Evolutionary conservation across 2,113 vertebrate genomes (phyloP), one percentile per base, ranked within the genome.

Genomic region (Kryptolebias marmoratus): DNA sequence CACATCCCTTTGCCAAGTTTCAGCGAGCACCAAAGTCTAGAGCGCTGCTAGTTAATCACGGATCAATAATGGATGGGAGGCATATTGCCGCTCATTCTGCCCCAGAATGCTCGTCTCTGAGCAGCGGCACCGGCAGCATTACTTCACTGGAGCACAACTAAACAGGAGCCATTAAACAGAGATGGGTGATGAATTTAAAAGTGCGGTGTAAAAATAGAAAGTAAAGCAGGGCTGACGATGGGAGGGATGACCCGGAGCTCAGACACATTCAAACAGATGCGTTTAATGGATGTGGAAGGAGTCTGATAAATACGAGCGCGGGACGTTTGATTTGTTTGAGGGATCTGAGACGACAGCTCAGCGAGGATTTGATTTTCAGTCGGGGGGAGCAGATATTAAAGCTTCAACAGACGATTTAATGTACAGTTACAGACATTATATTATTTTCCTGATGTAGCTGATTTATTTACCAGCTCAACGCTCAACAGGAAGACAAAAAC

Each of bases 1-100:
- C 65, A n/a, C 70, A 67, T 59, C 3, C 28, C 56, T 54, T 70
- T n/a, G 53, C 58, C 56, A 78, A 68, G 52, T 53, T 52, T 68
- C 56, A 32, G 16, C 44, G 69, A 59, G 59, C 45, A 42, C 47
- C 75, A 65, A 68, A 70, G 55, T 71, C 11, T 47, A 49, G 60
- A 79, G 42, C 66, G 61, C 18, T 4, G 30, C 64, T 69, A 28
- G 60, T 81, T 88, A 87, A 88, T 87, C 74, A 81, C 44, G 53
- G 85, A 91, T 93, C 91, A 84, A 88, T 93, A 92, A 91, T 89
- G 77, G 79, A 89, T 77, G 69, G 63, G 62, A 77, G 74, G 63
- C 77, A 77, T 75, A 72, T 70, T 78, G 80, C 61, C 56, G 60
- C 83, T 87, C 70, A 80, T 85, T 86, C 71, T 68, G 52, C 18